These are phyloP conservation scores for Ardeotis arabs DNA, from an alignment of 2,113 vertebrate genomes.

Conservation along the genomic window DNA sequence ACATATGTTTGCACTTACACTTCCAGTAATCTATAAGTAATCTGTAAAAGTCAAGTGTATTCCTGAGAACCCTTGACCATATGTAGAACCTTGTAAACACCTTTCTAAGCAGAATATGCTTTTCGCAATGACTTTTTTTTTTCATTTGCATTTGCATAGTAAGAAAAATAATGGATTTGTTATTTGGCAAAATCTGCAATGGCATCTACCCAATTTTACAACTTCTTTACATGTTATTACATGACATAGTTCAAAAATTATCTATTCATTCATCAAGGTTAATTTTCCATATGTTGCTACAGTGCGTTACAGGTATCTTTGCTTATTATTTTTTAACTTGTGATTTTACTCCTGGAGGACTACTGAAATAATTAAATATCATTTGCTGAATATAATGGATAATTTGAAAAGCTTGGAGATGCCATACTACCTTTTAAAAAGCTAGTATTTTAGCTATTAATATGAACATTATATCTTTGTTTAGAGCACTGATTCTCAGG, in stretches of 20 bases:
- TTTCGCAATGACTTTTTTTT: background rate
- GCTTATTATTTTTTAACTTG: background rate
- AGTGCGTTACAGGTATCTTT: background rate
- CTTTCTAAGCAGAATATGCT: background rate
- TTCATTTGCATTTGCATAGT: accelerated
- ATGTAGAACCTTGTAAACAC: background rate
- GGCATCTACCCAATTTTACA: background rate
- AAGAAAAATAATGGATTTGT: background rate
- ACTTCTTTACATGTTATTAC: background rate
- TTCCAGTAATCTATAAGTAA: background rate
- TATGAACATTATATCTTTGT: background rate
- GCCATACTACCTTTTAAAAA: background rate
- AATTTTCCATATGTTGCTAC: background rate
- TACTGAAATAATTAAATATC: background rate
- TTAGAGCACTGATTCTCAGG: background rate
- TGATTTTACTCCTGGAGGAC: background rate
- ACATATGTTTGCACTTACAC: background rate
- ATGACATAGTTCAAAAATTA: background rate
- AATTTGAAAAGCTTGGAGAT: background rate
- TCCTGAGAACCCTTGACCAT: background rate
- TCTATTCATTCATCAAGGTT: background rate
- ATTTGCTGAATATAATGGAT: background rate
- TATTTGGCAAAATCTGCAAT: background rate
- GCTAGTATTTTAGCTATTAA: background rate
- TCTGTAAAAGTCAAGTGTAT: background rate